Conservation (phyloP, 2,113 vertebrate genomes). For the Gila orcuttii region DNA sequence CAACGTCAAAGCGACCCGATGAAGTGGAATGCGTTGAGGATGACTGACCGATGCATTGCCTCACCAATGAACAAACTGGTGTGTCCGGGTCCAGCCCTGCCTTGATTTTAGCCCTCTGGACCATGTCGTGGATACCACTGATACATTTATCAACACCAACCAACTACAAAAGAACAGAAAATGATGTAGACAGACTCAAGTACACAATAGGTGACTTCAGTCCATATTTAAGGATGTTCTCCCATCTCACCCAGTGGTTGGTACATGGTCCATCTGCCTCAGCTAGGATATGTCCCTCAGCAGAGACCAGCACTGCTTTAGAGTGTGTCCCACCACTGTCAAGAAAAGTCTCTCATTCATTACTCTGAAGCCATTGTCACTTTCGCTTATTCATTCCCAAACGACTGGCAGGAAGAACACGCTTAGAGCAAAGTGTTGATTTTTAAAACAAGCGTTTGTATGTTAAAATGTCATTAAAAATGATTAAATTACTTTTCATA, state of each 20-base stretch:
- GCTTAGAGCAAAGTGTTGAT: no score
- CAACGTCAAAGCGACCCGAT: background rate
- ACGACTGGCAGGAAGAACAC: background rate
- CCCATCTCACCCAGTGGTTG: constrained; percentile 85
- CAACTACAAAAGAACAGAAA: constrained; percentile 72
- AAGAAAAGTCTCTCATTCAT: background rate
- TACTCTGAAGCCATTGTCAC: background rate
- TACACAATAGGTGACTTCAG: constrained; percentile 32
- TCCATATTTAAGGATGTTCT: background rate
- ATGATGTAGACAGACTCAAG: background rate
- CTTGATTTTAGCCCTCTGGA: constrained; percentile 83
- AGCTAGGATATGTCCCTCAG: constrained; percentile 81
- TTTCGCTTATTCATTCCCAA: background rate
- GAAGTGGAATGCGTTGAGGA: background rate
- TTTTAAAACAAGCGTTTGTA: background rate
- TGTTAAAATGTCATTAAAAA: background rate
- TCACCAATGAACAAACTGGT: constrained; percentile 83
- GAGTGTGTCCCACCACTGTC: constrained; percentile 85
- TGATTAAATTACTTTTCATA: background rate
- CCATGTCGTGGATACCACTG: constrained; percentile 85
- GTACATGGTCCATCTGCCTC: constrained; percentile 84
- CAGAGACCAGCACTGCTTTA: constrained; percentile 81
- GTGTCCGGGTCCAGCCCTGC: constrained; percentile 77
- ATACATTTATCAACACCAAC: constrained; percentile 84
- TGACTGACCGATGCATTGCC: constrained; percentile 49